Evolutionary conservation across 1,140 invertebrate species (phyloP), one percentile per base, ranked within the genome.

Genomic region (Philotrypesis tridentata): DNA sequence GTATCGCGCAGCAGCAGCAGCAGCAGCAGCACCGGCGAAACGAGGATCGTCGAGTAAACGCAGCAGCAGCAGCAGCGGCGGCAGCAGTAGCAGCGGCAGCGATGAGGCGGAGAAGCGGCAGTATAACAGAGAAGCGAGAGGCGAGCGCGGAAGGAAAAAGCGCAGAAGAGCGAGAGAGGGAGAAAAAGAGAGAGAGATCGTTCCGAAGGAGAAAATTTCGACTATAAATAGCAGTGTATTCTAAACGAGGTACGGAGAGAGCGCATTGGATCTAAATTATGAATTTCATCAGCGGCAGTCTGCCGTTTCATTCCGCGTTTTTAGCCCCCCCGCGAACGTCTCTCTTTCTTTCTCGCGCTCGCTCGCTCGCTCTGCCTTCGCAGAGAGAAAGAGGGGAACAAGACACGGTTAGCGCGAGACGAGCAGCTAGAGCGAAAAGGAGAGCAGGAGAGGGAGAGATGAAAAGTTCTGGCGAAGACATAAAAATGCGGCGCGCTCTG

Each of bases 181-280:
- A 67, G 14, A 70, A n/a, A 17, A 6, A 73, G 37, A 63, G 12
- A 73, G 37, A 63, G 60, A 76, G 80, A 83, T 89, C 87, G 88
- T 87, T 88, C 73, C 86, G 87, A 89, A 88, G 86, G 87, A 85
- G 85, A 91, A 92, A 92, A 92, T 92, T 92, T 92, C 88, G 89
- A 89, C 90, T 91, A 92, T 91, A 92, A 92, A 92, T 92, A 92
- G 91, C 88, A 87, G 88, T 90, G 90, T 92, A 92, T 92, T 92
- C 90, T 91, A 91, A 92, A 92, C 91, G 90, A 92, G 91, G 86
- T 91, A 91, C 89, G 63, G 71, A 72, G 80, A 90, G 87, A 90
- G 88, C 89, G 90, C 90, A 91, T 91, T 92, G 90, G 90, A 91
- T 91, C 90, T 92, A 91, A 92, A 92, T 92, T 92, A 91, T 92